Conservation (phyloP, 2,888 invertebrate species). For the Epinotia nisella region DNA sequence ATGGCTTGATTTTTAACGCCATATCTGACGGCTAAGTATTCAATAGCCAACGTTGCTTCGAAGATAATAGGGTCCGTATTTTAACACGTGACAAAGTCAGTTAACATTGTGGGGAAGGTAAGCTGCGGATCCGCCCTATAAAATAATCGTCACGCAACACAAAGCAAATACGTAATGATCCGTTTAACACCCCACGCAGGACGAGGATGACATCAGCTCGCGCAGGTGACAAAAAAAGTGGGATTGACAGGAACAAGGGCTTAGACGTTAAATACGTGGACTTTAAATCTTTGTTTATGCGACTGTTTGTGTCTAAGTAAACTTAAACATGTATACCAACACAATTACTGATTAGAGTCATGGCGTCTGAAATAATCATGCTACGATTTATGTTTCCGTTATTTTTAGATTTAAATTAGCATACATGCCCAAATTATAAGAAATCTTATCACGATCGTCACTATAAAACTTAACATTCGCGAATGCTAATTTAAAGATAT, state of each 20-base stretch:
- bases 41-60: neutral
- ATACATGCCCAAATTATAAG: too few species aligned
- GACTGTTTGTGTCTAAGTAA: too few species aligned
- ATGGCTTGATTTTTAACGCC: neutral
- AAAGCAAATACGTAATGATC: constrained; percentile 45
- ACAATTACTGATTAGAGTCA: neutral
- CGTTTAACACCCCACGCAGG: constrained; percentile 43
- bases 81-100: neutral
- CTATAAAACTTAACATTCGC: too few species aligned
- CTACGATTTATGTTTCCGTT: neutral
- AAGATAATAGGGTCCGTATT: constrained; percentile 1
- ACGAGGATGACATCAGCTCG: constrained; percentile 40
- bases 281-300: neutral
- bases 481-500: too few species aligned
- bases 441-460: too few species aligned
- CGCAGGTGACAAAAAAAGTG: constrained; percentile 32
- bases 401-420: too few species aligned
- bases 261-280: neutral
- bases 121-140: constrained; percentile 21
- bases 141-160: constrained; percentile 42
- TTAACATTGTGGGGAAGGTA: constrained; percentile 2
- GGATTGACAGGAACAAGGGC: constrained; percentile 34
- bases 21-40: neutral
- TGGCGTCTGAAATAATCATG: neutral
- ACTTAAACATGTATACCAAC: neutral